Conservation (phyloP, 2,797 vertebrate genomes). For the Hoplostethus mediterraneus region DNA sequence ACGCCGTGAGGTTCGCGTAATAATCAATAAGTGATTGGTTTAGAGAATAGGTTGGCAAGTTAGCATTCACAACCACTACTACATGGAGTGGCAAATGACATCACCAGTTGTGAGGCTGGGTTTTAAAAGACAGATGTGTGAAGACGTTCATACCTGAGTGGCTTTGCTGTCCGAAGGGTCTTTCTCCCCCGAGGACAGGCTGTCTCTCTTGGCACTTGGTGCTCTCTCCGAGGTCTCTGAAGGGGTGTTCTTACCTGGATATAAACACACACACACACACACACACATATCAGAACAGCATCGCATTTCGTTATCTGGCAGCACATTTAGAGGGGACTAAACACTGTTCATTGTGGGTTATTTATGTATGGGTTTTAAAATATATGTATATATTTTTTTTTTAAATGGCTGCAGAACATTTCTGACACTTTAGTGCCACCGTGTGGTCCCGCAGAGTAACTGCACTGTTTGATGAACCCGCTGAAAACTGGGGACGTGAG, state of each 20-base stretch:
- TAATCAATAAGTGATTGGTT: no score
- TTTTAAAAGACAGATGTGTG: neutral
- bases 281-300: constrained; percentile 3
- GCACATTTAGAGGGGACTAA: neutral
- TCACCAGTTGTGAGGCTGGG: no score
- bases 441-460: constrained; percentile 40
- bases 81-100: no score
- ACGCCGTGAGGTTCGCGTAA: no score
- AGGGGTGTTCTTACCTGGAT: constrained; percentile 86
- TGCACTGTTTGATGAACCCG: constrained; percentile 10
- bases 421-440: constrained; percentile 22
- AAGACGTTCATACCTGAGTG: constrained; percentile 88
- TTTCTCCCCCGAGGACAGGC: constrained; percentile 88
- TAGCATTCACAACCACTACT: no score
- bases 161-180: constrained; percentile 90
- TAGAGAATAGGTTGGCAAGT: no score
- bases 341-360: rapidly evolving
- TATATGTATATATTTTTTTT: no score
- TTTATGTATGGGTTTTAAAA: neutral
- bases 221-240: constrained; percentile 91
- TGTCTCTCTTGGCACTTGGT: constrained; percentile 89
- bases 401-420: neutral
- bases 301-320: neutral
- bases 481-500: neutral
- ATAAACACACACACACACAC: neutral